Evolutionary conservation across 2,113 vertebrate species (phyloP), one percentile per base, ranked within the genome.

Genomic region (Hoplias malabaricus): DNA sequence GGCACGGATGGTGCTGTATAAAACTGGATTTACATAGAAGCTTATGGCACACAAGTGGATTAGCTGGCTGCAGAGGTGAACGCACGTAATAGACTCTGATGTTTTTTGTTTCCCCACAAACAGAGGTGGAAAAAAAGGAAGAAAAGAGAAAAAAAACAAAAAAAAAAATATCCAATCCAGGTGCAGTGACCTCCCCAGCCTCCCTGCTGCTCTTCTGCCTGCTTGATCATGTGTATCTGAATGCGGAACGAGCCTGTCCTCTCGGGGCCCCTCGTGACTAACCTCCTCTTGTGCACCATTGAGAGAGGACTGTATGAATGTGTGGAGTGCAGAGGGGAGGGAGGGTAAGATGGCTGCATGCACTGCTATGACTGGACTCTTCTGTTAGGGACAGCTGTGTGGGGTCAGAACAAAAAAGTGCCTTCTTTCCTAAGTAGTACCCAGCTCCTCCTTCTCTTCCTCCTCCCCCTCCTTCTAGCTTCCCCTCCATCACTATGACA

Each of bases 21-120:
- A 79, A 84, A 82, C 72, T 86, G 87, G 90, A 90, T 92, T 90
- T 89, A 87, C 90, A 86, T 87, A 86, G 86, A 89, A 87, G 86
- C 86, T 85, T 88, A 88, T 79, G 76, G 72, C 79, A 87, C 80
- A 57, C 88, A 90, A 91, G 89, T 88, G 90, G 88, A 91, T 91
- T 90, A 87, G 86, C 83, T 83, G 79, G 67, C 42, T 78, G 79
- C 63, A 69, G 72, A 79, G 69, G 83, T 69, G 69, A 78, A 69
- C 8, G 23, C 29, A 75, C 56, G 72, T 79, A 81, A 84, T 81
- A 72, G 79, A 78, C 77, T 81, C 72, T 36, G 68, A 69, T 67
- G 66, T 68, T 75, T 62, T 73, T 69, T 74, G 13, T 48, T 59
- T 61, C 40, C 9, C 27, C 43, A 68, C 89, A 69, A 80, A 78